These are phyloP conservation scores for Grantiella picta DNA, from an alignment of 2,113 vertebrate genomes.

Conservation along the genomic window DNA sequence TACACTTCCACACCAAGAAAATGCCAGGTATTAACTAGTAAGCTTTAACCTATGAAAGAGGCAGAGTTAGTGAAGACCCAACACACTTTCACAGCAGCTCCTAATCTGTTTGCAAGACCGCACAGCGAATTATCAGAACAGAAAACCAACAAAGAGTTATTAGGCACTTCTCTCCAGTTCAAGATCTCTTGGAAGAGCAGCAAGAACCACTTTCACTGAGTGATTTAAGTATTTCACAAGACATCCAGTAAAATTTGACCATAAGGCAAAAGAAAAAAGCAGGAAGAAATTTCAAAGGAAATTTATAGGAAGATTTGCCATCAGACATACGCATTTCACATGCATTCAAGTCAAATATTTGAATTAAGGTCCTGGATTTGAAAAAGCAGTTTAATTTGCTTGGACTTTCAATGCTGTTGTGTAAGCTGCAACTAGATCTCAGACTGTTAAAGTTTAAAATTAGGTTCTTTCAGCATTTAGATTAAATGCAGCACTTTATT, in stretches of 20 bases:
- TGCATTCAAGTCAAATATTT: neutral
- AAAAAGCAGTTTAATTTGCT: neutral
- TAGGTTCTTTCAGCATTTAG: neutral
- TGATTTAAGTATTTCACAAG: neutral
- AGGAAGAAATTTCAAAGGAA: neutral
- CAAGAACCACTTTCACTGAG: neutral
- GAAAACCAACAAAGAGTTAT: neutral
- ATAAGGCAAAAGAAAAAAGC: neutral
- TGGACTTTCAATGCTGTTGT: neutral
- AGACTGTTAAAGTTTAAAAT: neutral
- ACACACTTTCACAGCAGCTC: neutral
- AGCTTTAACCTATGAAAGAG: neutral
- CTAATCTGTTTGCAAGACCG: neutral
- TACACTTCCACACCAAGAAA: neutral
- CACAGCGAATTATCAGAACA: neutral
- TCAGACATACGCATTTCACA: neutral
- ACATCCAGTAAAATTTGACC: neutral
- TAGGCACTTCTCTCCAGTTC: neutral
- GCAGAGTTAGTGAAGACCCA: neutral
- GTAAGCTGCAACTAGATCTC: neutral
- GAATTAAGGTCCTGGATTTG: neutral
- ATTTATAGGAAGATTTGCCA: neutral
- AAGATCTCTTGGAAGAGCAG: neutral
- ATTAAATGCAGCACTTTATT: neutral
- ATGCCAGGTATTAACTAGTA: neutral